phyloP scores from a whole-genome alignment of 2,888 invertebrate genomes.

The Pristionchus maxplancki region DNA sequence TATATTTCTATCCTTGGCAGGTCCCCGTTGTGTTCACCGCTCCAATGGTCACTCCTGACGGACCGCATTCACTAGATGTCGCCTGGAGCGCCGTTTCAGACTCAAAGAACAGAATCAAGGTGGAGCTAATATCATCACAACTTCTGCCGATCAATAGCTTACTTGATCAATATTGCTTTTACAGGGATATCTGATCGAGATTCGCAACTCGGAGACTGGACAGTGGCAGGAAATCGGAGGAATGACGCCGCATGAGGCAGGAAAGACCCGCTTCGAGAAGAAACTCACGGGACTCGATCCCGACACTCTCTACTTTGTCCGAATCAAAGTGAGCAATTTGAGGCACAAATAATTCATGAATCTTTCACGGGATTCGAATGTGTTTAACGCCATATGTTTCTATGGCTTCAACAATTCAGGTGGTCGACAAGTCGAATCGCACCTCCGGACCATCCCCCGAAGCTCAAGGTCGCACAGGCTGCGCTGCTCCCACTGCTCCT shows the following conservation, averaged over 20 bases:
- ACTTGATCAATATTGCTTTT: not conserved
- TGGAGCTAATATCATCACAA: not conserved
- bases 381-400: not conserved
- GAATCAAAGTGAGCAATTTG: conserved; percentile 75
- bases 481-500: conserved; percentile 75
- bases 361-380: no score
- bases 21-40: conserved; percentile 50
- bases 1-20: not conserved
- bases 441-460: conserved; percentile 76
- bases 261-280: conserved; percentile 73
- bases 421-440: conserved; percentile 73
- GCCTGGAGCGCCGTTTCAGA: conserved; percentile 75
- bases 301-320: conserved; percentile 79
- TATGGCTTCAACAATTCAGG: no score
- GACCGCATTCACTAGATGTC: conserved; percentile 73
- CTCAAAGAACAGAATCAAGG: conserved; percentile 71
- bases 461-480: conserved; percentile 77
- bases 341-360: no score
- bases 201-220: conserved; percentile 70
- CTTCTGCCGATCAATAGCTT: no score
- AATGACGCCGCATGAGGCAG: conserved; percentile 70
- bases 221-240: conserved; percentile 75
- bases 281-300: conserved; percentile 78
- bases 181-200: conserved; percentile 75
- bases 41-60: conserved; percentile 73